Conservation (phyloP, 2,888 invertebrate species). For the Synanthedon myopaeformis region DNA sequence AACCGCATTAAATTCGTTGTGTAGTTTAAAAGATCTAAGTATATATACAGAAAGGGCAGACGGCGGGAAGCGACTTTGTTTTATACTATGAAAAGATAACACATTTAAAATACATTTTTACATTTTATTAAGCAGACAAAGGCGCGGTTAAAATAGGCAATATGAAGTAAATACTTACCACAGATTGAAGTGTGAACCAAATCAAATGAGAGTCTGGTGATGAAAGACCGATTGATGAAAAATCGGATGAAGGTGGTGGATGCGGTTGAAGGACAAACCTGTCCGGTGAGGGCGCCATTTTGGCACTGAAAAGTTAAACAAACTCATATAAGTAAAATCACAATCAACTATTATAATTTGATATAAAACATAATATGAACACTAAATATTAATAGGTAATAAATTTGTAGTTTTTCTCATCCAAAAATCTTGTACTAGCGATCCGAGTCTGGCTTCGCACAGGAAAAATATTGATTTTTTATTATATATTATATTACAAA, state of each 20-base stretch:
- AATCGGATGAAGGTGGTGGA: conserved; percentile 50
- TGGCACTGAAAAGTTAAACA: conserved; percentile 76
- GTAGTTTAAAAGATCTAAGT: too few species aligned
- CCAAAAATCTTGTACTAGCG: background rate
- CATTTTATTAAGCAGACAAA: too few species aligned
- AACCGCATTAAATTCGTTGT: too few species aligned
- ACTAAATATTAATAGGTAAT: background rate
- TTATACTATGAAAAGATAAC: too few species aligned
- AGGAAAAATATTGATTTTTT: too few species aligned
- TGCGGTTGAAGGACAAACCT: conserved; percentile 74
- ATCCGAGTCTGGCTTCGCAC: too few species aligned
- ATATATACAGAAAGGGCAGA: too few species aligned
- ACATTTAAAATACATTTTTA: too few species aligned
- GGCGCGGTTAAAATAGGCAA: background rate
- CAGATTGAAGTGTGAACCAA: conserved; percentile 32
- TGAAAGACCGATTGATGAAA: conserved; percentile 16
- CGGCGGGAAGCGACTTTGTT: too few species aligned
- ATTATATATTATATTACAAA: too few species aligned
- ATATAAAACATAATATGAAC: background rate
- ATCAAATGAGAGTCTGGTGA: conserved; percentile 13
- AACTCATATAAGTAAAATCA: background rate
- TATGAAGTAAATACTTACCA: conserved; percentile 31
- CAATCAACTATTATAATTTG: background rate
- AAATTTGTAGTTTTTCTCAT: background rate
- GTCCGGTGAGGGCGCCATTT: conserved; percentile 80